A percentile compares a stretch with the other conserved stretches of the same genome.
Evolutionary conservation across 2,888 invertebrate genomes (phyloP).

Genomic region (Dermolepida albohirtum): DNA sequence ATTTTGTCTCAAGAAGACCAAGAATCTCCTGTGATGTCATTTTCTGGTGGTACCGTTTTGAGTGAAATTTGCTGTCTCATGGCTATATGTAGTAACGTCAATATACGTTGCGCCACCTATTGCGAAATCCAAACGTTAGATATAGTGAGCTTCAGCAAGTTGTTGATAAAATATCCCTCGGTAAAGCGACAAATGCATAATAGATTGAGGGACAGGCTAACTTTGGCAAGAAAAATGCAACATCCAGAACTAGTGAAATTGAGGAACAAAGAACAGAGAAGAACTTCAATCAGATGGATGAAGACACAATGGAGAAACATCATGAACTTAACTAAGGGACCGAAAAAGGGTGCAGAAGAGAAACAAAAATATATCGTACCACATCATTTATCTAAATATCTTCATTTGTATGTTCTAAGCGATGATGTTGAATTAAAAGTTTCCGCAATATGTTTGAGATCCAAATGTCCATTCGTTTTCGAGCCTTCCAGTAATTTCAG

Average conservation of each 20-base stretch:
- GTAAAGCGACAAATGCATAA: constrained; percentile 15
- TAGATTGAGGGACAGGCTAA: constrained; percentile 12
- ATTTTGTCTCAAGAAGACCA: constrained; percentile 67
- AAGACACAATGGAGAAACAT: constrained; percentile 41
- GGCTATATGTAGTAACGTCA: constrained; percentile 60
- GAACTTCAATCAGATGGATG: constrained; percentile 40
- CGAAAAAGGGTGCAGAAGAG: constrained; percentile 25
- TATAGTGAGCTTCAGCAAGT: constrained; percentile 10
- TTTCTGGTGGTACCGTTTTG: constrained; percentile 67
- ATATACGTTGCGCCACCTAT: constrained; percentile 67
- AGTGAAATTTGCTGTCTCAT: constrained; percentile 67
- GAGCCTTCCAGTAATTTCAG: constrained; percentile 66
- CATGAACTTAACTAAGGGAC: not conserved
- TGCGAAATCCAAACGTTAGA: constrained; percentile 64
- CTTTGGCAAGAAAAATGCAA: constrained; percentile 34
- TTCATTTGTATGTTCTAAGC: constrained; percentile 51
- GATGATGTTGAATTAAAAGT: constrained; percentile 52
- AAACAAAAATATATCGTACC: constrained; percentile 31
- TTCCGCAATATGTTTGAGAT: constrained; percentile 61
- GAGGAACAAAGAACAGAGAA: constrained; percentile 31
- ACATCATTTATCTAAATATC: constrained; percentile 45
- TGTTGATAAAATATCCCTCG: constrained; percentile 12
- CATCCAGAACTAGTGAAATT: constrained; percentile 24
- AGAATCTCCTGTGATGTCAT: constrained; percentile 68
- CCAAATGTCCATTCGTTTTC: constrained; percentile 67